Base-by-base conservation (phyloP, 2,888 invertebrate genomes). In the Phalera bucephala region DNA sequence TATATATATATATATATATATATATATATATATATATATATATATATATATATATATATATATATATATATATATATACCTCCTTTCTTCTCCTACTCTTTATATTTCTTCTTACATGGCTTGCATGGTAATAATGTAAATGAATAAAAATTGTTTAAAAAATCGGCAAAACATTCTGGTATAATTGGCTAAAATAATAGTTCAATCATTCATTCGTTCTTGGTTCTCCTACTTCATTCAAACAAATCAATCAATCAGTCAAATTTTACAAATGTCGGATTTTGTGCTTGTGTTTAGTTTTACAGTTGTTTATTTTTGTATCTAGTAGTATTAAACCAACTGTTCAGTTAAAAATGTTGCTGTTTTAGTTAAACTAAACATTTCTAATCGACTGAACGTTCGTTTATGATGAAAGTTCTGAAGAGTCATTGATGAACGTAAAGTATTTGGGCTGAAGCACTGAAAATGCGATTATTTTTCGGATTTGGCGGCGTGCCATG, bases 401-500 rank as follows among this genome's bases (percentile, higher is more conserved):
- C 40, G 31, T 42, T 51, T 34, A 35, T 8, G 30, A 33, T 42
- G 34, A 46, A 54, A 49, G 33, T 43, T 41, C 35, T 34, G 37
- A 48, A 42, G 64, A 57, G 57, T 52, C 61, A 72, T 69, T 78
- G 66, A 80, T 57, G 52, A 68, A 65, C 52, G 49, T 51, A 47
- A 76, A 69, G 71, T 76, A 72, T 83, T 76, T 70, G 72, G 2
- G 27, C 4, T 27, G 14, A 14, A 14, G 27, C 14, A 27, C n/a
- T 79, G 73, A 87, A 87, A 81, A 89, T 88, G 88, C 82, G 80
- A 86, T 80, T 75, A 73, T 74, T 79, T 73, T 66, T 78, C 57
- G 70, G 67, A 73, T 77, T 88, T 89, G 89, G 89, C 89, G 80
- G 79, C 52, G 75, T 88, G 89, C 89, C 89, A 89, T 80, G 63